A percentile compares a stretch with the other conserved stretches of the same genome.
Evolutionary conservation across 2,888 invertebrate genomes (phyloP).

Genomic region (Amphipoea oculea): DNA sequence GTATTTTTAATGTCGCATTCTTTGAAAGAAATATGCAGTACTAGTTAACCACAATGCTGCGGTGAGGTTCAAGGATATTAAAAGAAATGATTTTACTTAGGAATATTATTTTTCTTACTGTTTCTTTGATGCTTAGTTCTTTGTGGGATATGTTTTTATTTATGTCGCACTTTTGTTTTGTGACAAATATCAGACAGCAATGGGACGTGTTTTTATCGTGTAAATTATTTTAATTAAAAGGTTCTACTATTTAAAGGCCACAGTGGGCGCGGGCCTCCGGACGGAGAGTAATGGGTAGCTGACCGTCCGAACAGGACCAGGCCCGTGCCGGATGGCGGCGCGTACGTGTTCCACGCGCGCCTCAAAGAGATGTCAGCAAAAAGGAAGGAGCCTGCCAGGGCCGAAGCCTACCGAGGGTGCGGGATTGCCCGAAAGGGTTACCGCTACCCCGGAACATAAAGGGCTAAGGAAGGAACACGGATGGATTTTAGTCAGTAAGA

Average conservation of each 20-base stretch:
- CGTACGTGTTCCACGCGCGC: too few species aligned
- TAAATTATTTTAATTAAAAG: not conserved
- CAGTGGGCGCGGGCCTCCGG: too few species aligned
- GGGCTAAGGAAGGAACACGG: too few species aligned
- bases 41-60: not conserved
- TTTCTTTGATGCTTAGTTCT: not conserved
- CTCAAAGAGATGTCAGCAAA: too few species aligned
- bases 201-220: not conserved
- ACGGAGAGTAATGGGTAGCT: too few species aligned
- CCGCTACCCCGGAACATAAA: too few species aligned
- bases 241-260: not conserved
- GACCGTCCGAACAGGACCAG: too few species aligned
- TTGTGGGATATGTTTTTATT: not conserved
- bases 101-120: not conserved
- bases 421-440: too few species aligned
- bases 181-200: not conserved
- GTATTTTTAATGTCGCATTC: conserved; percentile 10
- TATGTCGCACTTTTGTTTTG: not conserved
- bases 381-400: too few species aligned
- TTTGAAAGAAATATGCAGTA: conserved; percentile 5
- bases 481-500: too few species aligned
- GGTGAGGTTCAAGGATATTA: not conserved
- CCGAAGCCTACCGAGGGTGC: too few species aligned
- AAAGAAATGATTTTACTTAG: not conserved
- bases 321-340: too few species aligned